Conservation (phyloP, 2,797 vertebrate species). For the Schizopygopsis malacanthus region DNA sequence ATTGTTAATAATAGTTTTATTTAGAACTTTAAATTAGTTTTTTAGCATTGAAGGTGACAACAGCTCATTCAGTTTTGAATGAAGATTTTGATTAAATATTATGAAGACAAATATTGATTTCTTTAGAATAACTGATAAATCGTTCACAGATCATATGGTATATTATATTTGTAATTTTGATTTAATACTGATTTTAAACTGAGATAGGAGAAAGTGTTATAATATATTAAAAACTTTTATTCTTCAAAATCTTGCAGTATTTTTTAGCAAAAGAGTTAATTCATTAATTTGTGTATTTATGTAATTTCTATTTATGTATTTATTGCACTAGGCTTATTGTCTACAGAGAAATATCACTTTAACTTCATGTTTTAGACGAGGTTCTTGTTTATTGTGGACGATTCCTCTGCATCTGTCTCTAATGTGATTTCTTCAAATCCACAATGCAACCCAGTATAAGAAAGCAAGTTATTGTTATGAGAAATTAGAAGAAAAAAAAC, state of each 20-base stretch:
- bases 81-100: background rate
- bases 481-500: background rate
- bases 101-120: background rate
- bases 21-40: too few relatives aligned
- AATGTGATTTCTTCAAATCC: conserved; percentile 4
- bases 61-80: too few relatives aligned
- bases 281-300: background rate
- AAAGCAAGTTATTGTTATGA: background rate
- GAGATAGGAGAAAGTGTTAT: background rate
- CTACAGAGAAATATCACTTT: background rate
- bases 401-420: conserved; percentile 8
- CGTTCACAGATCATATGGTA: background rate
- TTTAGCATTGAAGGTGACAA: too few relatives aligned
- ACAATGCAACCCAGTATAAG: background rate
- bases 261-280: too few relatives aligned
- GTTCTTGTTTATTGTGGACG: background rate
- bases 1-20: too few relatives aligned
- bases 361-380: background rate
- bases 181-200: background rate
- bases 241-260: background rate
- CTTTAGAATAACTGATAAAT: background rate
- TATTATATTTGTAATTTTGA: background rate
- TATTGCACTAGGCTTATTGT: background rate
- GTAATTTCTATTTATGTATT: background rate
- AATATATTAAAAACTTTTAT: background rate